Conservation (phyloP, 2,797 vertebrate genomes). For the Enteromius viviparus region DNA sequence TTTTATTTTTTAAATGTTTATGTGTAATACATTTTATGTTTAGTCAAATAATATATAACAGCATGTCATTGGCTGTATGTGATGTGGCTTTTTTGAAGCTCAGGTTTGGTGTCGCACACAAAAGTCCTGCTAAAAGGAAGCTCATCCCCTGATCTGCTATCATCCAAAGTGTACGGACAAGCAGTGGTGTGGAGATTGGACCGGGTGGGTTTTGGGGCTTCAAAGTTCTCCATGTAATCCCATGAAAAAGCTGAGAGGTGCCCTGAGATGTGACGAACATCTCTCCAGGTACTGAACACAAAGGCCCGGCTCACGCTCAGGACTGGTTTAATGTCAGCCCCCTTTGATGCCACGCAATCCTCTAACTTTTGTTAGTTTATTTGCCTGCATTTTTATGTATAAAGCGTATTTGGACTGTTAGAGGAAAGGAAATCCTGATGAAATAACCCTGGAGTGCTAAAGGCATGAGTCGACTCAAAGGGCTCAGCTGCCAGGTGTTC, state of each 20-base stretch:
- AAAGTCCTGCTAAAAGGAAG: constrained; percentile 70
- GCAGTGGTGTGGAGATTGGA: constrained; percentile 69
- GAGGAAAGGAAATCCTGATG: constrained; percentile 73
- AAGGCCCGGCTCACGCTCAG: constrained; percentile 76
- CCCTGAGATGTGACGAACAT: constrained; percentile 79
- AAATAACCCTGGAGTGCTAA: constrained; percentile 80
- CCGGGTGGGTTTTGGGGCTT: constrained; percentile 79
- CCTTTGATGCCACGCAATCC: constrained; percentile 79
- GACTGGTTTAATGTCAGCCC: constrained; percentile 70
- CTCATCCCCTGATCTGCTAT: constrained; percentile 73
- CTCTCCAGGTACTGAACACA: constrained; percentile 74
- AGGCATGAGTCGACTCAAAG: constrained; percentile 77
- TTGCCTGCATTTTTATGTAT: constrained; percentile 79
- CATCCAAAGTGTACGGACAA: constrained; percentile 75
- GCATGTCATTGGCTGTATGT: neutral
- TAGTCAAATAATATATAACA: too few relatives aligned
- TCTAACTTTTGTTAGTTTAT: constrained; percentile 80
- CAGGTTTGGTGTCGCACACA: constrained; percentile 74
- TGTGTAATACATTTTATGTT: too few relatives aligned
- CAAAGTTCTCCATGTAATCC: constrained; percentile 81
- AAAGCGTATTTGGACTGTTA: constrained; percentile 77
- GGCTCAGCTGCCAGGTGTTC: constrained; percentile 74
- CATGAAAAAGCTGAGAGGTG: constrained; percentile 67
- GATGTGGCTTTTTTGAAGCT: neutral
- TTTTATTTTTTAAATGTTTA: too few relatives aligned